Conservation (phyloP, 2,113 vertebrate genomes). For the Notarius lentiginosus region DNA sequence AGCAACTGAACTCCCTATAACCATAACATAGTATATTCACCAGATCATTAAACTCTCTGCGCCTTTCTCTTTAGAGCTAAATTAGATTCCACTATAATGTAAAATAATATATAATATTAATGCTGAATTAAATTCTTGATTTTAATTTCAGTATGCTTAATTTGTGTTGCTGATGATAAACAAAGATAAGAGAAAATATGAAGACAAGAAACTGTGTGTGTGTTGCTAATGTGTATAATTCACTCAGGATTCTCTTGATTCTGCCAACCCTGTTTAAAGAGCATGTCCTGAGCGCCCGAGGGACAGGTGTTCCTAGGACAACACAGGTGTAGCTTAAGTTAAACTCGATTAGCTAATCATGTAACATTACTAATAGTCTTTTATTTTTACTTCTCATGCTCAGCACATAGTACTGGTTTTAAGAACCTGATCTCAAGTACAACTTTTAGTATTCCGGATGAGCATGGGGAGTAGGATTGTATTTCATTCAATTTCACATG, state of each 20-base stretch:
- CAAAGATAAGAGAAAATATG: not conserved
- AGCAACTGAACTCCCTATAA: not conserved
- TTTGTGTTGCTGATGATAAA: not conserved
- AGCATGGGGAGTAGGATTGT: not conserved
- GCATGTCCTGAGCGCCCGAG: conserved; percentile 3
- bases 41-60: not conserved
- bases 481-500: not conserved
- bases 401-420: not conserved
- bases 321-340: not conserved
- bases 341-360: not conserved
- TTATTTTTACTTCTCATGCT: not conserved
- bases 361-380: not conserved
- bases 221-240: not conserved
- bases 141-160: not conserved
- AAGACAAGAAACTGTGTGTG: not conserved
- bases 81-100: not conserved
- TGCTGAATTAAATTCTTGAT: not conserved
- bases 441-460: not conserved
- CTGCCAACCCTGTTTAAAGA: not conserved
- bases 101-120: not conserved
- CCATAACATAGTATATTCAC: not conserved
- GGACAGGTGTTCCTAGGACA: conserved; percentile 1
- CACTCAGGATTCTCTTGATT: not conserved
- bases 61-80: not conserved
- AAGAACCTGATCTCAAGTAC: not conserved